Conservation (phyloP, 2,113 vertebrate genomes). For the Bos taurus region DNA sequence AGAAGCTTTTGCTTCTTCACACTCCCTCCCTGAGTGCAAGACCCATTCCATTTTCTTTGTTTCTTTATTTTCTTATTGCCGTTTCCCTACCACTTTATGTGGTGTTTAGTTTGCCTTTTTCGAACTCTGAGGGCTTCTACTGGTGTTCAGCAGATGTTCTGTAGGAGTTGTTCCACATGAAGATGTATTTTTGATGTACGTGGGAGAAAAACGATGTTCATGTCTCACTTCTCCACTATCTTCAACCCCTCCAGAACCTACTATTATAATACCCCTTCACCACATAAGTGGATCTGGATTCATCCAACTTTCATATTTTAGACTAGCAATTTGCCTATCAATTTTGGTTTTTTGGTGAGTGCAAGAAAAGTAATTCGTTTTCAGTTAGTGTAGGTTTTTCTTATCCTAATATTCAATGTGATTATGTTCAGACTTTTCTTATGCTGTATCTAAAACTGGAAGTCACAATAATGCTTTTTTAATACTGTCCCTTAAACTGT, state of each 20-base stretch:
- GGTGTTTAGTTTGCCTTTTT: background rate
- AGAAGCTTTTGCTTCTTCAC: background rate
- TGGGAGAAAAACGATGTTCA: background rate
- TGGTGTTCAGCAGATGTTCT: background rate
- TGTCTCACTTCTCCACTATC: background rate
- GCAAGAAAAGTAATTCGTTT: background rate
- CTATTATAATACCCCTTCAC: background rate
- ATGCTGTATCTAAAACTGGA: background rate
- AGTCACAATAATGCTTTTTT: background rate
- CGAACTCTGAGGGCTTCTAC: background rate
- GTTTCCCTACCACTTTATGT: background rate
- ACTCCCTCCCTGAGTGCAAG: background rate
- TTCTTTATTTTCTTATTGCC: background rate
- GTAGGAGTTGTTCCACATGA: background rate
- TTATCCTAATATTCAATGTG: background rate
- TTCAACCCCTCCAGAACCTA: rapidly evolving
- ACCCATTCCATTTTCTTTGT: background rate
- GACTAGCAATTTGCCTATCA: background rate
- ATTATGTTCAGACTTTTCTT: background rate
- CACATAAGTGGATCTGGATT: background rate
- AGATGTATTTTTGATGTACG: background rate
- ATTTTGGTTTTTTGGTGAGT: background rate
- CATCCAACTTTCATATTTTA: background rate
- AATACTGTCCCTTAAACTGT: background rate
- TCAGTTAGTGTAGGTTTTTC: background rate